Conservation (phyloP, 2,113 vertebrate species). For the Burhinus bistriatus region DNA sequence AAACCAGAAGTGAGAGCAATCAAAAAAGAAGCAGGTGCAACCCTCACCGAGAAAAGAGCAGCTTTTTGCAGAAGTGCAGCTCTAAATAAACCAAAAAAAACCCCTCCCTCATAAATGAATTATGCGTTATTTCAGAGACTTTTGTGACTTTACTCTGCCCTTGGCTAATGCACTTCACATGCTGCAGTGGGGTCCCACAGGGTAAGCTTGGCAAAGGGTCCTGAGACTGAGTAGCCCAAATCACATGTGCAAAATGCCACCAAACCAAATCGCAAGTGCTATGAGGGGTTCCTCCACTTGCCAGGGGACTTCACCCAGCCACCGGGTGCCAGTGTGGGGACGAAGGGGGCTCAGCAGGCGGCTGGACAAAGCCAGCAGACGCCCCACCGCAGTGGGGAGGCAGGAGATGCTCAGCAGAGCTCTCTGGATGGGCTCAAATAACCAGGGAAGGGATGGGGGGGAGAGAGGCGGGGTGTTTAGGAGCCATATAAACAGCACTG, state of each 20-base stretch:
- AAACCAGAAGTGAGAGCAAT: background rate
- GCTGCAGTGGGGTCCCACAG: too few species aligned
- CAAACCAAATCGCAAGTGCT: background rate
- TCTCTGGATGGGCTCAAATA: accelerated
- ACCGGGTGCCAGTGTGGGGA: accelerated
- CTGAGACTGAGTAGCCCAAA: background rate
- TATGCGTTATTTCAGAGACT: background rate
- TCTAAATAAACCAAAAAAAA: too few species aligned
- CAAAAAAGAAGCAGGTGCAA: too few species aligned
- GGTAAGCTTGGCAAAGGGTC: too few species aligned
- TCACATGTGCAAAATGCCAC: accelerated
- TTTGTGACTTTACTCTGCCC: background rate
- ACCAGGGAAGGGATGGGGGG: accelerated
- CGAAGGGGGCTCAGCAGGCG: accelerated
- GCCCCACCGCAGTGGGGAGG: accelerated
- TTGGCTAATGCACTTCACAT: background rate
- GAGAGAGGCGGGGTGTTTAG: background rate
- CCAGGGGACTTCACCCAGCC: background rate
- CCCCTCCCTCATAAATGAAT: accelerated
- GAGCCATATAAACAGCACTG: accelerated
- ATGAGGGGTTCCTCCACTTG: accelerated
- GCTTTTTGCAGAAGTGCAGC: background rate
- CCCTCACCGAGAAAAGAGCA: accelerated
- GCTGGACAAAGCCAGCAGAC: background rate
- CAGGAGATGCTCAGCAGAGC: background rate